These are phyloP conservation scores for Hirtodrosophila confusa DNA, from an alignment of 2,888 invertebrate genomes.

Conservation along the genomic window DNA sequence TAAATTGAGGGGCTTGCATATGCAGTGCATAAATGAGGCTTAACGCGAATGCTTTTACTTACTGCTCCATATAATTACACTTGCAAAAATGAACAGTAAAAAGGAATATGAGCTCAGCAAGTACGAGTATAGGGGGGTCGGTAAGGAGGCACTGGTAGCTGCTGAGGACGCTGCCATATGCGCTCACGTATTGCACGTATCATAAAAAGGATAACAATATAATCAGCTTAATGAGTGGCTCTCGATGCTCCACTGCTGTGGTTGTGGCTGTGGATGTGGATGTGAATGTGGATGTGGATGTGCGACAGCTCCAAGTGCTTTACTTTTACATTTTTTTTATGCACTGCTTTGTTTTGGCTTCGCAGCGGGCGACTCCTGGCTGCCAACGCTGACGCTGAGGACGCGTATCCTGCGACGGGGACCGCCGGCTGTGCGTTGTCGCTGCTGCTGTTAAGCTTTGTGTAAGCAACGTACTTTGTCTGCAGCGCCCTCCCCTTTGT, in stretches of 20 bases:
- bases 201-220: slow-evolving; percentile 83
- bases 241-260: slow-evolving; percentile 50
- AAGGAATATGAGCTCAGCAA: slow-evolving; percentile 28
- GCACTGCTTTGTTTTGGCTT: slow-evolving; percentile 68
- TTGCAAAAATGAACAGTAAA: slow-evolving; percentile 64
- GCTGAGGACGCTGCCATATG: slow-evolving; percentile 70
- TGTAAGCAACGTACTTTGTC: slow-evolving; percentile 77
- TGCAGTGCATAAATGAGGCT: slow-evolving; percentile 56
- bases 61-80: slow-evolving; percentile 71
- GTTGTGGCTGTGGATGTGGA: slow-evolving; percentile 17
- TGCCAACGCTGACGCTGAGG: not conserved
- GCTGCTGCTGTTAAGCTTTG: slow-evolving; percentile 74
- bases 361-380: slow-evolving; percentile 15
- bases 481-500: slow-evolving; percentile 28
- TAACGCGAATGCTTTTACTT: slow-evolving; percentile 47
- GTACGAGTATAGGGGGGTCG: slow-evolving; percentile 1
- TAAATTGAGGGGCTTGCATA: slow-evolving; percentile 51
- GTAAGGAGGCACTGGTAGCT: slow-evolving; percentile 22
- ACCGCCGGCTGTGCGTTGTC: slow-evolving; percentile 67
- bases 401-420: slow-evolving; percentile 24
- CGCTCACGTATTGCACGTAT: slow-evolving; percentile 78
- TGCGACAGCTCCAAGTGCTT: slow-evolving; percentile 67
- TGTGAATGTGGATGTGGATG: slow-evolving; percentile 23
- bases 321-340: slow-evolving; percentile 66
- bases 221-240: slow-evolving; percentile 83